Conservation (phyloP, 1,140 invertebrate genomes). For the Drosophila quadrilineata region DNA sequence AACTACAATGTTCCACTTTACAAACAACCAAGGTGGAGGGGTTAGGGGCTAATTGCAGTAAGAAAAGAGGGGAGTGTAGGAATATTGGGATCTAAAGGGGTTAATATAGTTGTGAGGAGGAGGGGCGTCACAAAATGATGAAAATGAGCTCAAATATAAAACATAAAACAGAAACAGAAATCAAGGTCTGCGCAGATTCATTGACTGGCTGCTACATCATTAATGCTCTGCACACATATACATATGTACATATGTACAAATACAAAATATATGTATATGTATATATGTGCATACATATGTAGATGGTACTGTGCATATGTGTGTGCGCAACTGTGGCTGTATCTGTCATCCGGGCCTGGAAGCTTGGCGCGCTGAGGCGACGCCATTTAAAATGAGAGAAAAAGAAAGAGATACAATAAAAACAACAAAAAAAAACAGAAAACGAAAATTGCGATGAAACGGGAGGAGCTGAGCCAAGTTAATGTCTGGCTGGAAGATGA, state of each 20-base stretch:
- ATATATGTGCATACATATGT: conserved; percentile 5
- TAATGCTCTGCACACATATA: conserved; percentile 52
- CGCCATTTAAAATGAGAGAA: conserved; percentile 55
- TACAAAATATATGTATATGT: neutral
- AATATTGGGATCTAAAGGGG: no score
- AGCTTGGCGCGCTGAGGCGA: conserved; percentile 34
- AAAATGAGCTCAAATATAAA: neutral
- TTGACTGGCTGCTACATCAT: conserved; percentile 49
- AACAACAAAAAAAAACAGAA: neutral
- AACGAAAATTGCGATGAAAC: conserved; percentile 15
- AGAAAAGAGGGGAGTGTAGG: no score
- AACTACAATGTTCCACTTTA: no score
- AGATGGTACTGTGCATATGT: neutral
- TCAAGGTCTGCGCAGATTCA: conserved; percentile 43
- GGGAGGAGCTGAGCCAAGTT: conserved; percentile 19
- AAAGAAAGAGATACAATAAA: neutral
- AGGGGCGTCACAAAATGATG: no score
- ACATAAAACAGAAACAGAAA: conserved; percentile 10
- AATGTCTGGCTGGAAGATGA: conserved; percentile 56
- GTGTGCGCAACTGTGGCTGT: conserved; percentile 1
- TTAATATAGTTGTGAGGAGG: no score
- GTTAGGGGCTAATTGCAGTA: no score
- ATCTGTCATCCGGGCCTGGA: conserved; percentile 31
- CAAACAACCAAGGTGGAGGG: no score
- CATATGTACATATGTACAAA: neutral